Evolutionary conservation across 2,888 invertebrate genomes (phyloP).

Genomic region (Coecobrya sp.): DNA sequence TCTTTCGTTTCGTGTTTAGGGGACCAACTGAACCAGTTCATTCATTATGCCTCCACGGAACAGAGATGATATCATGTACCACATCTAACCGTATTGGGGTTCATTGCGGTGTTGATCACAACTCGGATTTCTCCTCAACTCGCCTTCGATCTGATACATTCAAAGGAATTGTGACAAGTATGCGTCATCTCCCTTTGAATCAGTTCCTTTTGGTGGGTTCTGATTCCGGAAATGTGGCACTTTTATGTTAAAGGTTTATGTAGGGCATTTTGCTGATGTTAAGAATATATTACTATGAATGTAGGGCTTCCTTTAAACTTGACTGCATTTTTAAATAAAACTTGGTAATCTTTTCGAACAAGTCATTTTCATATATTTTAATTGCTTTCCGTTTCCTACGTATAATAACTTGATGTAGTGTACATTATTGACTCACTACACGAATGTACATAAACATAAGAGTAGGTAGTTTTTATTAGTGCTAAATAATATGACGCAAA

Average conservation of each 20-base stretch:
- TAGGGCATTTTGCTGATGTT: neutral
- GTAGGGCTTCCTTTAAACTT: neutral
- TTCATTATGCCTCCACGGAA: slow-evolving; percentile 93
- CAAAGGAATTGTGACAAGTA: slow-evolving; percentile 96
- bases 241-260: slow-evolving; percentile 90
- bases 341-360: neutral
- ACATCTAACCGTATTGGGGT: slow-evolving; percentile 97
- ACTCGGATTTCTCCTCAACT: slow-evolving; percentile 94
- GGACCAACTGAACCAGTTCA: slow-evolving; percentile 97
- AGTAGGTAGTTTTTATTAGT: too few relatives aligned
- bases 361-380: too few relatives aligned
- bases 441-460: too few relatives aligned
- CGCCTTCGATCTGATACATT: slow-evolving; percentile 96
- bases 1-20: slow-evolving; percentile 91
- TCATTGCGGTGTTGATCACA: slow-evolving; percentile 92
- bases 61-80: slow-evolving; percentile 96
- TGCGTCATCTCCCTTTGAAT: slow-evolving; percentile 96
- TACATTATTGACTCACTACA: too few relatives aligned
- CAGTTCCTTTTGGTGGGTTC: slow-evolving; percentile 96
- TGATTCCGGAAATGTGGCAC: slow-evolving; percentile 95
- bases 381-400: too few relatives aligned
- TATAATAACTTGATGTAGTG: too few relatives aligned
- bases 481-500: too few relatives aligned
- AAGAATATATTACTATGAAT: neutral
- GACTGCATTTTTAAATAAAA: slow-evolving; percentile 6